These are phyloP conservation scores for Struthio camelus DNA, from an alignment of 2,113 vertebrate genomes.

Conservation along the genomic window DNA sequence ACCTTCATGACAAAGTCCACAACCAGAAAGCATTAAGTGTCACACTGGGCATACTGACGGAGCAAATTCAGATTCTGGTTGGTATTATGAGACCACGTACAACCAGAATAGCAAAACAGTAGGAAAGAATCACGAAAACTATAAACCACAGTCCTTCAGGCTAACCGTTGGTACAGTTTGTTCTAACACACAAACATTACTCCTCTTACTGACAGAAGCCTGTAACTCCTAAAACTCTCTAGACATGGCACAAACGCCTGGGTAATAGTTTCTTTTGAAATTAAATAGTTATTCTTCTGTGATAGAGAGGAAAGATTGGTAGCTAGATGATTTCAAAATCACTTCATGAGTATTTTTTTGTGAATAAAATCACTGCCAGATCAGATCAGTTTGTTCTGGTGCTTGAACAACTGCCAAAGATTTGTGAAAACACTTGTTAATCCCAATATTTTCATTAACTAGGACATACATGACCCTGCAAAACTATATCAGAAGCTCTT, in stretches of 20 bases:
- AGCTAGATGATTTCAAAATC: constrained; percentile 7
- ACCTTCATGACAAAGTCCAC: not conserved
- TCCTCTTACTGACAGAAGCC: not conserved
- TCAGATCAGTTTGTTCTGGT: not conserved
- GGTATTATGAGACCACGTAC: not conserved
- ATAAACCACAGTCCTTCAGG: not conserved
- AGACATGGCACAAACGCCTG: not conserved
- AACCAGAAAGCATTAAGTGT: not conserved
- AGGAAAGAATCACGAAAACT: not conserved
- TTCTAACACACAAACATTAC: not conserved
- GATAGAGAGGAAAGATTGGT: constrained; percentile 10
- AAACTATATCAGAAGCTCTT: not conserved
- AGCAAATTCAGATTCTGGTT: not conserved
- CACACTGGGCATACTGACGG: not conserved
- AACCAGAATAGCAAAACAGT: not conserved
- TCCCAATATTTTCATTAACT: not conserved
- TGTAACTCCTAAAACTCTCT: not conserved
- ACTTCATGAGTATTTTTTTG: not conserved
- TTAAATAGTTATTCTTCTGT: constrained; percentile 11
- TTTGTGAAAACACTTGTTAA: not conserved
- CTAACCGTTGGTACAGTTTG: not conserved
- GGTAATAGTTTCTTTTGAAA: constrained; percentile 18
- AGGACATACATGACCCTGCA: not conserved
- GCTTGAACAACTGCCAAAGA: not conserved
- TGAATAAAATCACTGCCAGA: not conserved